A percentile compares a stretch with the other conserved stretches of the same genome.
These are phyloP conservation scores for Agraylea sexmaculata DNA, from an alignment of 1,140 invertebrate genomes.

Conservation along the genomic window DNA sequence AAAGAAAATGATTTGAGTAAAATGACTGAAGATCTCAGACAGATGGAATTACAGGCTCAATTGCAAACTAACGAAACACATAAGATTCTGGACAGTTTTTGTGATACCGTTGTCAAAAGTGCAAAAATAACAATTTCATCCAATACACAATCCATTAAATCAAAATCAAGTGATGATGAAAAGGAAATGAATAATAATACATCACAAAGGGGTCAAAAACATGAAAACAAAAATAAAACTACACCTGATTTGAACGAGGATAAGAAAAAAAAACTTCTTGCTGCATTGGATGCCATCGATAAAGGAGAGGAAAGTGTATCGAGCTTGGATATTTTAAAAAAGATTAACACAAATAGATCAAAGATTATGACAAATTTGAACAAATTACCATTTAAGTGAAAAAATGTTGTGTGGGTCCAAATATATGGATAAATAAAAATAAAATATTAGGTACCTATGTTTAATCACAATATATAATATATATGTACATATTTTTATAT, in stretches of 20 bases:
- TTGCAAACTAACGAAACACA: slow-evolving; percentile 24
- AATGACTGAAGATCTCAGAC: slow-evolving; percentile 4
- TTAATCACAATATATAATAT: too few relatives aligned
- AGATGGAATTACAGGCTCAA: not conserved
- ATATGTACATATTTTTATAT: too few relatives aligned
- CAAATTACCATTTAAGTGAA: too few relatives aligned
- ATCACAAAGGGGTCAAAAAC: slow-evolving; percentile 21
- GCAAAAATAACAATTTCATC: slow-evolving; percentile 20
- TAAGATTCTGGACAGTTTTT: slow-evolving; percentile 5
- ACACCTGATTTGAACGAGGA: slow-evolving; percentile 28
- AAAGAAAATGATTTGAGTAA: not conserved
- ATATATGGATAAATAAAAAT: too few relatives aligned
- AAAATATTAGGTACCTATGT: too few relatives aligned
- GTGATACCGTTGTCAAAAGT: slow-evolving; percentile 5
- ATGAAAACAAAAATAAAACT: slow-evolving; percentile 23
- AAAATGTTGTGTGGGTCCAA: too few relatives aligned
- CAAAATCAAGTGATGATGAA: slow-evolving; percentile 24
- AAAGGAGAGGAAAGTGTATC: slow-evolving; percentile 42
- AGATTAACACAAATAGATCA: slow-evolving; percentile 5
- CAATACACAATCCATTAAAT: slow-evolving; percentile 17
- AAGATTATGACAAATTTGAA: not conserved
- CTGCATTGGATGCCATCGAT: slow-evolving; percentile 52
- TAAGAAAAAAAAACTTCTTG: slow-evolving; percentile 48
- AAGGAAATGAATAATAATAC: slow-evolving; percentile 18
- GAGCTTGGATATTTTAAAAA: slow-evolving; percentile 11